A percentile compares a stretch with the other conserved stretches of the same genome.
These are phyloP conservation scores for Hydropsyche betteni DNA, from an alignment of 2,888 invertebrate genomes.

Conservation along the genomic window DNA sequence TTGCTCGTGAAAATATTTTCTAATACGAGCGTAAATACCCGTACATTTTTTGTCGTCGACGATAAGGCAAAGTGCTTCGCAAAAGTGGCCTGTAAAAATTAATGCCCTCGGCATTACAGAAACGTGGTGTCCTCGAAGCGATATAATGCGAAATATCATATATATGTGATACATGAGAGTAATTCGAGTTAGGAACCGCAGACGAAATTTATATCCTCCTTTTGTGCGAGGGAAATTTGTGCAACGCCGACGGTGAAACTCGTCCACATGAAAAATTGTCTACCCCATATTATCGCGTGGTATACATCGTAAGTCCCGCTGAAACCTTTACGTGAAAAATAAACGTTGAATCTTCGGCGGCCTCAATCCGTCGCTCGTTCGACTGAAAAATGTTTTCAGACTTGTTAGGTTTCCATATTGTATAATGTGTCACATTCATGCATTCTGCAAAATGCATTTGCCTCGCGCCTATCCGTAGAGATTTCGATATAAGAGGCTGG, in stretches of 20 bases:
- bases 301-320: background rate
- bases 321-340: background rate
- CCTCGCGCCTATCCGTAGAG: too few species aligned
- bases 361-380: too few species aligned
- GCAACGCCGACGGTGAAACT: background rate
- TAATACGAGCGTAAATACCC: slow-evolving; percentile 9
- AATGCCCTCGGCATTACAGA: slow-evolving; percentile 23
- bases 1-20: slow-evolving; percentile 24
- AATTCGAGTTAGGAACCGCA: slow-evolving; percentile 22
- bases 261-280: background rate
- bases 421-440: too few species aligned
- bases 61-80: slow-evolving; percentile 31
- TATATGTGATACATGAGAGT: background rate
- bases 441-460: too few species aligned
- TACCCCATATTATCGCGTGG: too few species aligned
- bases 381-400: too few species aligned
- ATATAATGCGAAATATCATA: too few species aligned
- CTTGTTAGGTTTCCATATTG: too few species aligned
- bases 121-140: background rate
- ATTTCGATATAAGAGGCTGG: too few species aligned
- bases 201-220: slow-evolving; percentile 18
- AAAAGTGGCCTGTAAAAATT: slow-evolving; percentile 30
- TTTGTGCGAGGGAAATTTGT: background rate
- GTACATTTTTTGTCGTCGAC: slow-evolving; percentile 9
- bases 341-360: too few species aligned